A percentile compares a stretch with the other conserved stretches of the same genome.
Conservation (phyloP, 2,113 vertebrate species). For the Apodemus speciosus region DNA sequence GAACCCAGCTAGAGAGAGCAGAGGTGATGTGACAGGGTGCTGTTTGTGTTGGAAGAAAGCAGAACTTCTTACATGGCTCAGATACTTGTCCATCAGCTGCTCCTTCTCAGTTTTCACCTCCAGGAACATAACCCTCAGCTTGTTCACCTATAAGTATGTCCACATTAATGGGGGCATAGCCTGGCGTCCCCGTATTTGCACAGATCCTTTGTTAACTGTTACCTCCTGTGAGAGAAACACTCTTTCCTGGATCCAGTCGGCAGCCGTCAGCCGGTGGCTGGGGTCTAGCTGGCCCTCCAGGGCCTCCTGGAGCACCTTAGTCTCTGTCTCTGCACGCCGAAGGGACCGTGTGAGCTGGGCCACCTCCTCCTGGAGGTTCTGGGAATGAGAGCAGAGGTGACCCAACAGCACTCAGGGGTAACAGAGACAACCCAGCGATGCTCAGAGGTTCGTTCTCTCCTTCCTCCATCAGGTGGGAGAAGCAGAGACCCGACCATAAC, state of each 20-base stretch:
- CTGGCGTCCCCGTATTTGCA: conserved; percentile 25
- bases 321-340: conserved; percentile 80
- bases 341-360: conserved; percentile 81
- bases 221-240: conserved; percentile 85
- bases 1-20: not conserved
- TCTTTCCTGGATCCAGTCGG: conserved; percentile 81
- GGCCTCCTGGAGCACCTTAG: conserved; percentile 84
- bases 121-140: conserved; percentile 83
- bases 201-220: conserved; percentile 41
- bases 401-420: not conserved
- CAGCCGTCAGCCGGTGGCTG: conserved; percentile 50
- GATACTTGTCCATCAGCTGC: conserved; percentile 72
- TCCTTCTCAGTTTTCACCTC: conserved; percentile 81
- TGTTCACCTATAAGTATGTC: conserved; percentile 80
- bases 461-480: not conserved
- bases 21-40: not conserved
- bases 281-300: conserved; percentile 71
- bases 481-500: not conserved
- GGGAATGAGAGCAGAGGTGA: not conserved
- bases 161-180: not conserved
- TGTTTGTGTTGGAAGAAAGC: not conserved
- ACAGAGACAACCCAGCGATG: not conserved
- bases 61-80: conserved; percentile 78
- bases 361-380: conserved; percentile 84
- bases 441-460: not conserved